Conservation (phyloP, 64 coral and sea anemone species). For the Cladopsammia gracilis region DNA sequence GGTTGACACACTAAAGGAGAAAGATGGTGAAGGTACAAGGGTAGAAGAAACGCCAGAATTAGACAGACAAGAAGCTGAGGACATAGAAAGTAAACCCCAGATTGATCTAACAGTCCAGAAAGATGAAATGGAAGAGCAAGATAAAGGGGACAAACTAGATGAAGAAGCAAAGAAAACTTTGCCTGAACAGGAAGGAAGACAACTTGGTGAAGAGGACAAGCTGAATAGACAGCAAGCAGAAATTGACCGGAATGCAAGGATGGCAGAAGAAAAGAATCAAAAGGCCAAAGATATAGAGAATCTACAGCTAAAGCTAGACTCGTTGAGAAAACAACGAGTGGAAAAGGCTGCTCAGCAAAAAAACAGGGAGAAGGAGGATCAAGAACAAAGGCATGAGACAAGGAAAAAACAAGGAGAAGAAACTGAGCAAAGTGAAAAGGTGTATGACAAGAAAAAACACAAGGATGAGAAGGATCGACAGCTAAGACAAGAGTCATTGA, state of each 20-base stretch:
- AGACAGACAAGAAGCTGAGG: not conserved
- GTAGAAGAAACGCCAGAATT: too few species aligned
- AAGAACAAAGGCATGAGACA: not conserved
- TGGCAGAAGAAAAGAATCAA: not conserved
- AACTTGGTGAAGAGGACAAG: not conserved
- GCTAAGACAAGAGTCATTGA: not conserved
- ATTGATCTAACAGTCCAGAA: too few species aligned
- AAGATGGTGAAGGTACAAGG: not conserved
- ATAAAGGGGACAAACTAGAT: not conserved
- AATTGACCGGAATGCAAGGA: not conserved
- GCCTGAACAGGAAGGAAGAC: not conserved
- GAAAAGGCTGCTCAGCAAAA: not conserved
- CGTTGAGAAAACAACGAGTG: not conserved
- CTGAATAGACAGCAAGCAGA: not conserved
- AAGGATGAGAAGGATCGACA: conserved; percentile 3
- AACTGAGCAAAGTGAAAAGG: not conserved
- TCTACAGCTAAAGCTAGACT: not conserved
- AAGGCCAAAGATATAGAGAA: not conserved
- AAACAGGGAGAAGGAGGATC: not conserved
- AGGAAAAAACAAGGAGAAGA: not conserved
- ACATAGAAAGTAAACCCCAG: not conserved
- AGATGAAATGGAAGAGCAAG: not conserved
- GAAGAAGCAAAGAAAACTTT: not conserved
- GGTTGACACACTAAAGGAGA: not conserved
- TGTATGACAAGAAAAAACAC: not conserved